Base-by-base conservation (phyloP, 1,140 invertebrate genomes). In the Brachionus koreanus region DNA sequence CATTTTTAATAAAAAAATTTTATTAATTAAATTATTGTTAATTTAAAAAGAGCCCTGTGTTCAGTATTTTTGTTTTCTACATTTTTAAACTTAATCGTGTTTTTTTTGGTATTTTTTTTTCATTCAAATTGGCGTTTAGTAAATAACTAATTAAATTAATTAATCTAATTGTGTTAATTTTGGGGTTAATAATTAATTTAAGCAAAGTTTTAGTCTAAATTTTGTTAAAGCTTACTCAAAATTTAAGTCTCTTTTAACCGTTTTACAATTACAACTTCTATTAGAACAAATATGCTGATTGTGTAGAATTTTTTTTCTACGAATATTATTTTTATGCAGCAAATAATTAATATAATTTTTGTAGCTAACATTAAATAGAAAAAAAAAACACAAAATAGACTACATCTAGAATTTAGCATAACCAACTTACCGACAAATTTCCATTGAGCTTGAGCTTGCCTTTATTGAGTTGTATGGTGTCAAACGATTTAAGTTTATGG, bases 381-480 rank as follows among this genome's bases (percentile, higher is more conserved):
- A 10, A 65, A 57, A 7, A 23, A 65, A 10, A 65, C 33, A 65
- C 3, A 65, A 65, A 29, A 33, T 23, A 65, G 6, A 72, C 39
- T 13, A 74, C 69, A 74, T 74, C 46, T 74, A 74, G 43, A 39
- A 23, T 39, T 39, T n/a, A 16, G 16, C 7, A 42, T 33, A 69
- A 69, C 13, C n/a, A 37, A 61, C 49, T 79, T 65, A 79, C 76
- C 76, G 76, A 13, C 76, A 79, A 25, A 79, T 79, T 12, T 79
- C 76, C 76, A 79, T 79, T 79, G 76, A 79, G 33, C 76, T 79
- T 57, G 76, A 57, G 76, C 76, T 79, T 79, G 76, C 42, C 42
- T 79, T 79, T n/a, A 79, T 79, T 25, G 76, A 57, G 57, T 49
- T 79, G 35, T 61, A 63, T 35, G 76, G 49, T 13, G 46, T 61